These are phyloP conservation scores for Tadarida brasiliensis DNA, from an alignment of 2,797 vertebrate species.

Conservation along the genomic window DNA sequence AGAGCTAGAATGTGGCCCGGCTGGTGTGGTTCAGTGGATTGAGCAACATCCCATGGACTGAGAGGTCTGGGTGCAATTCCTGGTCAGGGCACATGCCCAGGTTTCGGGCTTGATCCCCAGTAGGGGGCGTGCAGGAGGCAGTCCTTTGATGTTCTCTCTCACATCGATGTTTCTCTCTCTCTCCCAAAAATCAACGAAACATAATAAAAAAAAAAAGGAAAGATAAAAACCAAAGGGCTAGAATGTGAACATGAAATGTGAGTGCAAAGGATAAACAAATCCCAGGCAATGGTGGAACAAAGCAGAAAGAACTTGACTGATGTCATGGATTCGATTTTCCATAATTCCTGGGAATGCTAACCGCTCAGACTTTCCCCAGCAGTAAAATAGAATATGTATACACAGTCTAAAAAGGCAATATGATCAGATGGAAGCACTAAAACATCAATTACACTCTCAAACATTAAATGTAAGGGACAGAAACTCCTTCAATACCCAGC, in stretches of 20 bases:
- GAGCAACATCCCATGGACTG: too few species aligned
- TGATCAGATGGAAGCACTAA: background rate
- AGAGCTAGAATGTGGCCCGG: background rate
- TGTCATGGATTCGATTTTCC: background rate
- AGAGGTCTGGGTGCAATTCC: too few species aligned
- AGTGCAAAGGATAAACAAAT: background rate
- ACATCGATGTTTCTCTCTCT: too few species aligned
- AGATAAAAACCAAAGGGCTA: background rate
- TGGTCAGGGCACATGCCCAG: too few species aligned
- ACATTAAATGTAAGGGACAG: background rate
- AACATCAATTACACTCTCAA: background rate
- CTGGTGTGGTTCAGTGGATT: too few species aligned
- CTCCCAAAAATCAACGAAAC: too few species aligned
- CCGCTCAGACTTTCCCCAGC: background rate
- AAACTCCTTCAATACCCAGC: slow-evolving; percentile 57
- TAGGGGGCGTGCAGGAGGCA: too few species aligned
- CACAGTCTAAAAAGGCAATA: background rate
- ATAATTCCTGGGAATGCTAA: background rate
- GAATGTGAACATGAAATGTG: background rate
- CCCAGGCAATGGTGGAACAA: background rate
- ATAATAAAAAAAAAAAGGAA: too few species aligned
- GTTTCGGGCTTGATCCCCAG: too few species aligned
- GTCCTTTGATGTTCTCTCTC: too few species aligned
- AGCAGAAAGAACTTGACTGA: background rate
- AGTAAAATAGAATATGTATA: background rate